Conservation (phyloP, 1,140 invertebrate genomes). For the Mylabris phalerata region DNA sequence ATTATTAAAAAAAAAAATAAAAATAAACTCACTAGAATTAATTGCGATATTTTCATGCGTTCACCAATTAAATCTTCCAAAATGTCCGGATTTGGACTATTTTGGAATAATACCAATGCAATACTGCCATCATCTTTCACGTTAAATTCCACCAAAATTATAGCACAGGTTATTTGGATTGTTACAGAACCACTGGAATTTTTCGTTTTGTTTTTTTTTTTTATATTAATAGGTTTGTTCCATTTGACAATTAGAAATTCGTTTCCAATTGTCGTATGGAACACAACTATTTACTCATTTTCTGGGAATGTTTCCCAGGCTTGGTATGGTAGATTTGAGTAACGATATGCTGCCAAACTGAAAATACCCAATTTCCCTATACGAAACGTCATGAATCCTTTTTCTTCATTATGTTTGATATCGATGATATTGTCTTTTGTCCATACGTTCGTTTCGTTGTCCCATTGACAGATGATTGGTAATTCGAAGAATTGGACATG, state of each 20-base stretch:
- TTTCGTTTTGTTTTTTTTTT: too few species aligned
- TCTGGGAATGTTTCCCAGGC: slow-evolving; percentile 76
- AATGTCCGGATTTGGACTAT: slow-evolving; percentile 46
- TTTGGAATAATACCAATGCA: slow-evolving; percentile 50
- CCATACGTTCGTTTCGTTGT: slow-evolving; percentile 55
- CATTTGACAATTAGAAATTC: too few species aligned
- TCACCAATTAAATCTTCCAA: slow-evolving; percentile 50
- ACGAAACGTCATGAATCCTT: slow-evolving; percentile 65
- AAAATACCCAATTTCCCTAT: slow-evolving; percentile 68
- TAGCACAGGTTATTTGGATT: slow-evolving; percentile 58
- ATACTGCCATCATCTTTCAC: slow-evolving; percentile 51
- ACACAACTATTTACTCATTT: slow-evolving; percentile 37
- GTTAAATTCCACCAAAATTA: slow-evolving; percentile 62
- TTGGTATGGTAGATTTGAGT: slow-evolving; percentile 76
- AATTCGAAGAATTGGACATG: slow-evolving; percentile 78
- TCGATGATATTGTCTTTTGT: slow-evolving; percentile 71
- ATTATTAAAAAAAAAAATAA: neutral
- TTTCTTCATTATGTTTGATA: slow-evolving; percentile 77
- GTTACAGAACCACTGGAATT: slow-evolving; percentile 47
- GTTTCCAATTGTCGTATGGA: too few species aligned
- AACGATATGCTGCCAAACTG: slow-evolving; percentile 64
- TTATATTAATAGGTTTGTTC: too few species aligned
- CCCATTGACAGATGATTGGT: slow-evolving; percentile 72
- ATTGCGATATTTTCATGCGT: slow-evolving; percentile 47
- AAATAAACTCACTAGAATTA: slow-evolving; percentile 45